A percentile compares a stretch with the other conserved stretches of the same genome.
phyloP scores from a whole-genome alignment of 2,888 invertebrate genomes.

The Bellardia pandia region DNA sequence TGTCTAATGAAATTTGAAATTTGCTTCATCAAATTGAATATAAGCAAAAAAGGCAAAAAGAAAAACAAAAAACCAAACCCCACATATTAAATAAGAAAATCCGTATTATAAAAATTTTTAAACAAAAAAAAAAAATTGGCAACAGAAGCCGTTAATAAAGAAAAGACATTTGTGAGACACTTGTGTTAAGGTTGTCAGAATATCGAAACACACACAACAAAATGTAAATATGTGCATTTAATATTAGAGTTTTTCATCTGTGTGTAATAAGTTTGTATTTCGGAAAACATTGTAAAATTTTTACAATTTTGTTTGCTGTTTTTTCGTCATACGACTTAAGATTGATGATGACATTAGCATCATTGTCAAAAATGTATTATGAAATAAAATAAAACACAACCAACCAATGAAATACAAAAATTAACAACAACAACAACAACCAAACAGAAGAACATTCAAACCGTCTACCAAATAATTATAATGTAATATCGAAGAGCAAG shows the following conservation, averaged over 20 bases:
- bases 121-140: slow-evolving; percentile 56
- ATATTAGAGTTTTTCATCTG: slow-evolving; percentile 20
- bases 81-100: slow-evolving; percentile 56
- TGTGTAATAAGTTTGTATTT: not conserved
- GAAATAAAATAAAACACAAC: slow-evolving; percentile 34
- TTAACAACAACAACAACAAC: slow-evolving; percentile 55
- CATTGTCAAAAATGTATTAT: slow-evolving; percentile 78
- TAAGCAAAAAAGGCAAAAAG: not conserved
- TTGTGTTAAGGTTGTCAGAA: slow-evolving; percentile 66
- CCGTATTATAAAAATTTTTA: slow-evolving; percentile 44
- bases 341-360: slow-evolving; percentile 84
- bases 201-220: slow-evolving; percentile 10
- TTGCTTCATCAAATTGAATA: slow-evolving; percentile 43
- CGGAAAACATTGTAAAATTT: slow-evolving; percentile 16
- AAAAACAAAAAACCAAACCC: slow-evolving; percentile 37
- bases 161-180: slow-evolving; percentile 55
- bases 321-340: slow-evolving; percentile 77
- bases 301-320: slow-evolving; percentile 31
- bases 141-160: slow-evolving; percentile 61
- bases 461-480: slow-evolving; percentile 41
- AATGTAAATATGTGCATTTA: slow-evolving; percentile 20
- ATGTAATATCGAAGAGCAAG: slow-evolving; percentile 49
- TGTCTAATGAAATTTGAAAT: slow-evolving; percentile 74
- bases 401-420: slow-evolving; percentile 26
- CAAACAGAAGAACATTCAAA: slow-evolving; percentile 45